Evolutionary conservation across 2,888 invertebrate genomes (phyloP).

Genomic region (Yponomeuta sedellus): DNA sequence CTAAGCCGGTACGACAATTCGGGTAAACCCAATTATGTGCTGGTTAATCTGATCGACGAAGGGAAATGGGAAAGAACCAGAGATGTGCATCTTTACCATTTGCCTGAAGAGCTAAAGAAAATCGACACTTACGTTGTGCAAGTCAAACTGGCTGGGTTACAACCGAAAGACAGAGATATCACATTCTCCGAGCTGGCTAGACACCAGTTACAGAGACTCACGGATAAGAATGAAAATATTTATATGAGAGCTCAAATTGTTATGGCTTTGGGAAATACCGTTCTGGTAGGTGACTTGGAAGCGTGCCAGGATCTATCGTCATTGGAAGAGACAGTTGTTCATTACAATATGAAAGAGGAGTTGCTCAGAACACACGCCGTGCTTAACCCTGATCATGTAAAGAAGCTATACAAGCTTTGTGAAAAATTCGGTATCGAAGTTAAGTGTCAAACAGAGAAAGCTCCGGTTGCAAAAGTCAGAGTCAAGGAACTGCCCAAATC

Average conservation of each 20-base stretch:
- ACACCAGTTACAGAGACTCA: constrained; percentile 39
- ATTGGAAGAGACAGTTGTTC: constrained; percentile 66
- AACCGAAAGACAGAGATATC: constrained; percentile 58
- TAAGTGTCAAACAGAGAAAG: constrained; percentile 25
- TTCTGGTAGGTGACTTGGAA: constrained; percentile 81
- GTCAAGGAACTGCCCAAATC: constrained; percentile 29
- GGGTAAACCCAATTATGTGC: constrained; percentile 44
- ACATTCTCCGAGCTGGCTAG: constrained; percentile 52
- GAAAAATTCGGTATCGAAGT: constrained; percentile 32
- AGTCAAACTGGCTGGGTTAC: constrained; percentile 50
- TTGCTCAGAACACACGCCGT: constrained; percentile 60
- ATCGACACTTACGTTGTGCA: constrained; percentile 60
- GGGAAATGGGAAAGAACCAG: constrained; percentile 61
- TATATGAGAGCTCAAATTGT: constrained; percentile 65
- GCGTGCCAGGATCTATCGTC: constrained; percentile 71
- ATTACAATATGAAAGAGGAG: constrained; percentile 70
- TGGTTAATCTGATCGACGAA: constrained; percentile 78
- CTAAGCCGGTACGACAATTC: constrained; percentile 36
- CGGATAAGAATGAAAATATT: constrained; percentile 45
- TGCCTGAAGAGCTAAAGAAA: constrained; percentile 68
- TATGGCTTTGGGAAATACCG: constrained; percentile 75
- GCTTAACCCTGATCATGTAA: constrained; percentile 65
- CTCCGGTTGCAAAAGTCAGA: constrained; percentile 24
- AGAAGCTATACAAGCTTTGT: constrained; percentile 63
- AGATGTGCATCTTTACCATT: constrained; percentile 57